Evolutionary conservation across 2,797 vertebrate genomes (phyloP).

Genomic region (Alcedo quadribrachys): DNA sequence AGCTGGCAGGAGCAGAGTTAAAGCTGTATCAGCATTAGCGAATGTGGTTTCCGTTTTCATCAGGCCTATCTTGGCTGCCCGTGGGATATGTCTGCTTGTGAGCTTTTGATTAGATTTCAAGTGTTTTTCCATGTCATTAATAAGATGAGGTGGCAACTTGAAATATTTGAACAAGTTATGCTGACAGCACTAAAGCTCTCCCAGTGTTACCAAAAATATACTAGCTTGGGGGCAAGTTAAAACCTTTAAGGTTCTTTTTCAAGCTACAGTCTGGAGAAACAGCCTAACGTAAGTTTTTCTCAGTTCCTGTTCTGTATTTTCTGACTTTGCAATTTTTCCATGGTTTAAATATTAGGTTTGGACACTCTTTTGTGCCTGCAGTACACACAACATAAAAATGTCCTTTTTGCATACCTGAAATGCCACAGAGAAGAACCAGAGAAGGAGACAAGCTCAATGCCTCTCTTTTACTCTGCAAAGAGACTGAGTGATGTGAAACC

Average conservation of each 20-base stretch:
- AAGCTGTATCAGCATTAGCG: fast-evolving
- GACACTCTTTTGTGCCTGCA: not conserved
- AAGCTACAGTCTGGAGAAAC: not conserved
- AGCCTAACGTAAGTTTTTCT: not conserved
- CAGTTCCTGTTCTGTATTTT: not conserved
- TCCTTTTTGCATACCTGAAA: not conserved
- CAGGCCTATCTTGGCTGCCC: not conserved
- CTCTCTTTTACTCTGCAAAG: not conserved
- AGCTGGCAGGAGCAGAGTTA: not conserved
- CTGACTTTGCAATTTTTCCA: not conserved
- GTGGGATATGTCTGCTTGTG: not conserved
- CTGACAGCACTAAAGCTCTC: not conserved
- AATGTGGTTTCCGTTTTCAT: not conserved
- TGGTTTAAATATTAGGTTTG: not conserved
- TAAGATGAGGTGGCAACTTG: not conserved
- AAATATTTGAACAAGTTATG: not conserved
- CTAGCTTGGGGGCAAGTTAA: not conserved
- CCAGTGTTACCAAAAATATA: not conserved
- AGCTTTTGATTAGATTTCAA: not conserved
- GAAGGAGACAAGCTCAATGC: not conserved
- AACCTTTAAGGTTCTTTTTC: not conserved
- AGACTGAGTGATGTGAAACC: not conserved
- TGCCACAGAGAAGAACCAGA: not conserved
- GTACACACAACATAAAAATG: not conserved
- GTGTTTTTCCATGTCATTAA: not conserved